Conservation (phyloP, 2,797 vertebrate genomes). For the Mastacembelus armatus region DNA sequence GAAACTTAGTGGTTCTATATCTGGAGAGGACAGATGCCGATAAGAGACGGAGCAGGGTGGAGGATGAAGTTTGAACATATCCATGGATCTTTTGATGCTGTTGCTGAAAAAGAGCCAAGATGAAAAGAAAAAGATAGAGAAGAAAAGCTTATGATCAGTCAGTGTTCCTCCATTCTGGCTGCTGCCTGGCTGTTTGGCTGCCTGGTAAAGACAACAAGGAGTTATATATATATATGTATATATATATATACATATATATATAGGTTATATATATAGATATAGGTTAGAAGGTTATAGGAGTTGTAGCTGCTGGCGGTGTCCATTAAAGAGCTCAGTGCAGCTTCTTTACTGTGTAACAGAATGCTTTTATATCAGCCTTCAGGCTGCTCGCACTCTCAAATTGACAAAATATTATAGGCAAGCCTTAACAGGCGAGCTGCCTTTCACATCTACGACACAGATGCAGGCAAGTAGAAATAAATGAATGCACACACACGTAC, state of each 20-base stretch:
- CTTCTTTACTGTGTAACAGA: slow-evolving; percentile 37
- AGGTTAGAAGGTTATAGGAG: slow-evolving; percentile 41
- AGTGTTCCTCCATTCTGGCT: slow-evolving; percentile 36
- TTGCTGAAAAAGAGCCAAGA: slow-evolving; percentile 63
- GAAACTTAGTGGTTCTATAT: slow-evolving; percentile 58
- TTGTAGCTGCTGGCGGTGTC: slow-evolving; percentile 32
- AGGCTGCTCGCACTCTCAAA: slow-evolving; percentile 55
- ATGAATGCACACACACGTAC: slow-evolving; percentile 26
- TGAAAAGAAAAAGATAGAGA: slow-evolving; percentile 26
- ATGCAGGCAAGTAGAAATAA: slow-evolving; percentile 46
- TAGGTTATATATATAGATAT: too few species aligned
- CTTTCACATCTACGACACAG: slow-evolving; percentile 48
- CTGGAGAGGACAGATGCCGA: slow-evolving; percentile 48
- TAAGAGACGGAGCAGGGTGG: slow-evolving; percentile 36
- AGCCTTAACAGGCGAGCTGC: slow-evolving; percentile 68
- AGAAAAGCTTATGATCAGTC: slow-evolving; percentile 23
- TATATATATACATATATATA: too few species aligned
- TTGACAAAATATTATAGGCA: slow-evolving; percentile 77
- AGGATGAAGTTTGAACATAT: slow-evolving; percentile 43
- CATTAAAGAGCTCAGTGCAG: slow-evolving; percentile 50
- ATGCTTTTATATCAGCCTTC: slow-evolving; percentile 64
- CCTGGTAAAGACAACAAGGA: slow-evolving; percentile 61
- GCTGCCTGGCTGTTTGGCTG: slow-evolving; percentile 27
- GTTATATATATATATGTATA: too few species aligned
- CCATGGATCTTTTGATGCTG: slow-evolving; percentile 47